Percentiles rank a stretch among this genome's conserved stretches.
Evolutionary conservation across 1,140 invertebrate species (phyloP).

Genomic region (Drosophila kepulauana): DNA sequence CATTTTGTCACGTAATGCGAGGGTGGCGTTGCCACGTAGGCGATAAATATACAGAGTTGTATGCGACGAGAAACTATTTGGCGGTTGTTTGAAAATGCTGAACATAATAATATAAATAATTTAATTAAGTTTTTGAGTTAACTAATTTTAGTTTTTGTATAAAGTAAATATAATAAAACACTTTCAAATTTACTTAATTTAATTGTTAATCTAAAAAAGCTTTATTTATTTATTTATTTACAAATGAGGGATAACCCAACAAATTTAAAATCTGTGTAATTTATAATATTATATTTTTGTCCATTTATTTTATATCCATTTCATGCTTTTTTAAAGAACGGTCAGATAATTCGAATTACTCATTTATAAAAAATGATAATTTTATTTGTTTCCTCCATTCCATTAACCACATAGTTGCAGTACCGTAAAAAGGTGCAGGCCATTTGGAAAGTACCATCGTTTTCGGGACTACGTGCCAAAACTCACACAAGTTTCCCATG

Average conservation of each 20-base stretch:
- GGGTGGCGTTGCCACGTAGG: conserved; percentile 39
- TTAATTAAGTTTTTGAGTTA: not conserved
- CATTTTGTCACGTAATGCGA: conserved; percentile 8
- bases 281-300: too few relatives aligned
- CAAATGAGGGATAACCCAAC: too few relatives aligned
- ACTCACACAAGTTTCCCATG: conserved; percentile 48
- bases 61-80: not conserved
- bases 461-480: conserved; percentile 59
- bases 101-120: not conserved
- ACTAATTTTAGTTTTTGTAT: too few relatives aligned
- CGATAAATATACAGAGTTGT: conserved; percentile 34
- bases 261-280: too few relatives aligned
- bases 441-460: not conserved
- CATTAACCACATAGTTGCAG: not conserved
- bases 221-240: too few relatives aligned
- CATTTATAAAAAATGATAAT: too few relatives aligned
- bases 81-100: conserved; percentile 27
- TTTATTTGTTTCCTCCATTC: not conserved
- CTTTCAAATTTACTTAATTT: too few relatives aligned
- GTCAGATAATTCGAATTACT: too few relatives aligned
- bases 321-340: too few relatives aligned
- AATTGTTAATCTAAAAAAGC: too few relatives aligned
- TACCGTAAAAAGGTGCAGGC: not conserved
- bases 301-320: too few relatives aligned
- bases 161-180: too few relatives aligned